Evolutionary conservation across 2,797 vertebrate species (phyloP).

Genomic region (Notolepis coatsorum): DNA sequence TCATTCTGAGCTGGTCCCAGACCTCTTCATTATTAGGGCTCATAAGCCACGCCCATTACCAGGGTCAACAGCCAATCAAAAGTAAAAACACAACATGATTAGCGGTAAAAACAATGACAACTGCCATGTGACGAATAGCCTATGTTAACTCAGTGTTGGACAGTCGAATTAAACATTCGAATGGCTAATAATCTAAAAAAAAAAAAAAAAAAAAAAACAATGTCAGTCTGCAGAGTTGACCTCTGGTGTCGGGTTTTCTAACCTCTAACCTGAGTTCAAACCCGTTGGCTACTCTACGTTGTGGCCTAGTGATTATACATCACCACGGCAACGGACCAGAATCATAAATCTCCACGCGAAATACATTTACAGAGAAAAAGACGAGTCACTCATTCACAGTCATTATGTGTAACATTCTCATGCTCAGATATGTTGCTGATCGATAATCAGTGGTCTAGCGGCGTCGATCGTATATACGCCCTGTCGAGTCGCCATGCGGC

Average conservation of each 20-base stretch:
- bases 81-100: conserved; percentile 58
- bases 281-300: conserved; percentile 37
- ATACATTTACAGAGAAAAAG: conserved; percentile 77
- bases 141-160: conserved; percentile 47
- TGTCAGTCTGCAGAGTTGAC: conserved; percentile 31
- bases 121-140: conserved; percentile 43
- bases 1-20: conserved; percentile 47
- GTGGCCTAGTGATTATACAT: conserved; percentile 50
- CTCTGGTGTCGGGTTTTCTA: conserved; percentile 20
- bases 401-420: conserved; percentile 83
- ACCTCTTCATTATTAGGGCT: conserved; percentile 40
- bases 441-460: conserved; percentile 56
- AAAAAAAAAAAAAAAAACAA: too few species aligned
- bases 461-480: conserved; percentile 48
- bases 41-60: conserved; percentile 47
- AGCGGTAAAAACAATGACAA: conserved; percentile 58
- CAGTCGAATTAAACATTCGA: conserved; percentile 47
- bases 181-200: conserved; percentile 59
- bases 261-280: conserved; percentile 38
- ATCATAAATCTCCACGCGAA: conserved; percentile 62
- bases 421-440: conserved; percentile 79
- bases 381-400: conserved; percentile 81
- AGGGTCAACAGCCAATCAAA: conserved; percentile 62
- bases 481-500: conserved; percentile 40
- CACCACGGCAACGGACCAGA: conserved; percentile 55